Evolutionary conservation across 2,113 vertebrate species (phyloP), one percentile per base, ranked within the genome.

Genomic region (Plecturocebus donacophilus): DNA sequence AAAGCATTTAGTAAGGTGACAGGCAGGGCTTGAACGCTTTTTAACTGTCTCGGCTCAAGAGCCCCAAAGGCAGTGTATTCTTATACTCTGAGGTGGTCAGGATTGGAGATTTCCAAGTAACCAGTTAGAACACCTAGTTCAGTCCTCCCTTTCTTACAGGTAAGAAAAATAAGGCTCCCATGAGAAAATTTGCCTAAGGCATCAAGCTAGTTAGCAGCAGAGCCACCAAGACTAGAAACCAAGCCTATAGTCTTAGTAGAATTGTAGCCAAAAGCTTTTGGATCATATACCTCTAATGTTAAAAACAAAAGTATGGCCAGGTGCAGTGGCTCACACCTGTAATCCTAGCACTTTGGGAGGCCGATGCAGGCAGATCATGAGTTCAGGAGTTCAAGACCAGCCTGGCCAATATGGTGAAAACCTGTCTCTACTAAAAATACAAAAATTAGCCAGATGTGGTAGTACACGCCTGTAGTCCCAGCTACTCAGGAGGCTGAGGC

Each of bases 191-290:
- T 92, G 20, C 45, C 47, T 94, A 90, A 90, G 35, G 27, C 77
- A 73, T 68, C 80, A 91, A 93, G 45, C 23, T 89, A 84, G 21
- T 68, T 32, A 89, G 16, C 56, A 71, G 32, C 40, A 95, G 73
- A 91, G 7, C 23, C 40, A 91, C 19, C 52, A 94, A 95, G 38
- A 91, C 85, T 90, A 96, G 76, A 97, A 96, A 92, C 11, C 30
- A 92, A 94, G 42, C 2, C 77, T 87, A 83, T 0, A 90, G 61
- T 77, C 30, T 95, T n/a, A 82, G 77, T 87, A 95, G 30, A 49
- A 91, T 58, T 16, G 4, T 13, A 89, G 32, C n/a, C 52, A 83
- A 75, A 35, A 81, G 35, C 61, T 84, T 90, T 82, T 35, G 17
- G 6, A 71, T 42, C 30, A 32, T 71, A 64, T 30, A 49, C 8